A percentile compares a stretch with the other conserved stretches of the same genome.
Evolutionary conservation across 35 echinoderm and acorn worm genomes (phyloP).

Genomic region (Diadema setosum): DNA sequence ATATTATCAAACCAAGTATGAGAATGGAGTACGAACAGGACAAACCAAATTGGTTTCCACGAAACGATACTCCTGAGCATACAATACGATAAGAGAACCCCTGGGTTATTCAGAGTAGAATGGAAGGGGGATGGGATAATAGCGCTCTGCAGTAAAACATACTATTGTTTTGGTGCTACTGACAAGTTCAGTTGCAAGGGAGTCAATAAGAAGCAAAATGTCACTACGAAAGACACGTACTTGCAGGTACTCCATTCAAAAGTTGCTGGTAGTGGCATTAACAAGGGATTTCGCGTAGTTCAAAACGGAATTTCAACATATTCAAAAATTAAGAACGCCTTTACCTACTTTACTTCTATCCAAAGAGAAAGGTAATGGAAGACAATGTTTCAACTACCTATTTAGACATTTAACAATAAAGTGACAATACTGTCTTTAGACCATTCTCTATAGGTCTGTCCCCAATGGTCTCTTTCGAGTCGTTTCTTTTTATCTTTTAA

Average conservation of each 20-base stretch:
- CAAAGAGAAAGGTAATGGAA: background rate
- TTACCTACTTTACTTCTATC: background rate
- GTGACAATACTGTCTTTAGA: no score
- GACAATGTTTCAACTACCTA: background rate
- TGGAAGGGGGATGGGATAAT: conserved; percentile 74
- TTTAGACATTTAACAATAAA: background rate
- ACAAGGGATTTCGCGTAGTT: background rate
- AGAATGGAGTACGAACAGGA: background rate
- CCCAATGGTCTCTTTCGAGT: no score
- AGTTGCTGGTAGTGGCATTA: background rate
- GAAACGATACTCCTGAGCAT: conserved; percentile 16
- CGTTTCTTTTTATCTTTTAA: no score
- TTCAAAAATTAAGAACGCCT: background rate
- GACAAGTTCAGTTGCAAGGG: conserved; percentile 44
- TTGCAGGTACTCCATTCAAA: background rate
- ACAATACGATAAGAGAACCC: conserved; percentile 59
- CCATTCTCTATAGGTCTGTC: no score
- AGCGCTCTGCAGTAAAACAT: conserved; percentile 51
- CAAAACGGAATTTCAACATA: background rate
- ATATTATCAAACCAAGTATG: conserved; percentile 54
- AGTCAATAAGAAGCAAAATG: conserved; percentile 20
- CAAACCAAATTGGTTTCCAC: conserved; percentile 45
- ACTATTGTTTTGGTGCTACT: conserved; percentile 42
- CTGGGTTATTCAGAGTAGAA: conserved; percentile 56
- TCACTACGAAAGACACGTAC: background rate